Evolutionary conservation across 2,888 invertebrate genomes (phyloP), one percentile per base, ranked within the genome.

Genomic region (Lymantria dispar): DNA sequence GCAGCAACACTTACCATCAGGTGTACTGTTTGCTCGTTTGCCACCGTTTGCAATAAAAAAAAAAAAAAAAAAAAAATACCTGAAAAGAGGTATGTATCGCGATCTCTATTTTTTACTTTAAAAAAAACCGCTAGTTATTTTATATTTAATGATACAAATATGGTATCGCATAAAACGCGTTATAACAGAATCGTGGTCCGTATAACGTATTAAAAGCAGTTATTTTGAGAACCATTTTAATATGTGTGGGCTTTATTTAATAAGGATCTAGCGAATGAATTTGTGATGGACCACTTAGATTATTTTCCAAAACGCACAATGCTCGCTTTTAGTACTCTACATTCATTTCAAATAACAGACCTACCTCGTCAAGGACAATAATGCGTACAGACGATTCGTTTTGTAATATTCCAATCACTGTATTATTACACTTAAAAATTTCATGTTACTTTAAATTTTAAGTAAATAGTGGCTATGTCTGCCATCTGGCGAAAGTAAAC

Each of bases 401-500:
- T 22, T 22, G 22, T 56, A 8, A 63, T 61, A 68, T 72, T 66
- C 74, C 76, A 73, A 72, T 75, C 74, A 69, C 72, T 64, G 63
- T 50, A 56, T 37, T 38, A n/a, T 37, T 38, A n/a, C 8, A 60
- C 64, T 60, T 66, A 53, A 45, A 33, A 38, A 38, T 38, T 38
- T 7, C n/a, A 62, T 14, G 37, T 33, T 42, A 66, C 73, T 72
- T 70, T 69, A 69, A 76, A 67, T 68, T 66, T 66, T 63, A 66
- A 47, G 64, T 70, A 68, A 66, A 71, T 66, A 69, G 56, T 40
- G 22, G 22, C 2, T 5, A 22, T 22, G 22, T 22, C 7, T 38
- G 15, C 40, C 81, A 82, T 78, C 82, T 83, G 82, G 78, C 76
- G 52, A 47, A 22, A 15, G 7, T 7, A 40, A 11, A 30, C 56